phyloP scores from a whole-genome alignment of 2,888 invertebrate species.

The Crocallis elinguaria region DNA sequence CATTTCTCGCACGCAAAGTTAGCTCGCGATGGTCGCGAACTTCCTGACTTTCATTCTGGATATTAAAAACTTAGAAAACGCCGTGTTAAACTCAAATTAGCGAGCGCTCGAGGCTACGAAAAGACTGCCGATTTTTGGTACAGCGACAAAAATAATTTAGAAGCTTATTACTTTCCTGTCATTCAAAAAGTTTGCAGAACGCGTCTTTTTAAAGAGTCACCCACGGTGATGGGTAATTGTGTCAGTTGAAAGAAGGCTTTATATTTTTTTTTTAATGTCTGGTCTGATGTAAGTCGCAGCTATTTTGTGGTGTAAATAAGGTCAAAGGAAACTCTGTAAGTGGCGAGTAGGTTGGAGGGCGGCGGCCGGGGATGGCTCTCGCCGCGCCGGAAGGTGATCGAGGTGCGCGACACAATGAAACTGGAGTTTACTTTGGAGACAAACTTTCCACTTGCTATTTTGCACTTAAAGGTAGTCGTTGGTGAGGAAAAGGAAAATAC shows the following conservation, averaged over 20 bases:
- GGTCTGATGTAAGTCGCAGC: conserved; percentile 3
- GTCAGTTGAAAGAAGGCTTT: conserved; percentile 4
- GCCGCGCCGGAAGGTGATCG: conserved; percentile 5
- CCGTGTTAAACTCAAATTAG: conserved; percentile 24
- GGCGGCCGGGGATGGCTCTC: neutral
- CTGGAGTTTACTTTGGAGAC: conserved; percentile 16
- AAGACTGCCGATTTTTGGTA: conserved; percentile 10
- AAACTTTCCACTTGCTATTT: conserved; percentile 17
- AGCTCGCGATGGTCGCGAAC: conserved; percentile 43
- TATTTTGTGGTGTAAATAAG: conserved; percentile 26
- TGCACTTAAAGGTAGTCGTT: conserved; percentile 11
- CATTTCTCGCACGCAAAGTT: conserved; percentile 39
- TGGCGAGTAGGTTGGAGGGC: conserved; percentile 11
- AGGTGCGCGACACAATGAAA: conserved; percentile 7
- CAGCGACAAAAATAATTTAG: conserved; percentile 6
- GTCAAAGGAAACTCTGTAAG: conserved; percentile 24
- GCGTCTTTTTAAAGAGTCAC: neutral
- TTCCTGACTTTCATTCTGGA: conserved; percentile 39
- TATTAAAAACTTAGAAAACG: conserved; percentile 40
- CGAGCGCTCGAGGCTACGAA: conserved; percentile 15
- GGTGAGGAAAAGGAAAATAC: neutral
- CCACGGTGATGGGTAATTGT: conserved; percentile 7
- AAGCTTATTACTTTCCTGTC: too few species aligned
- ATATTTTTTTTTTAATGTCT: conserved; percentile 10
- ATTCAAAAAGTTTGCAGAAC: conserved; percentile 5